Evolutionary conservation across 2,113 vertebrate species (phyloP), one percentile per base, ranked within the genome.

Genomic region (Varanus komodoensis): DNA sequence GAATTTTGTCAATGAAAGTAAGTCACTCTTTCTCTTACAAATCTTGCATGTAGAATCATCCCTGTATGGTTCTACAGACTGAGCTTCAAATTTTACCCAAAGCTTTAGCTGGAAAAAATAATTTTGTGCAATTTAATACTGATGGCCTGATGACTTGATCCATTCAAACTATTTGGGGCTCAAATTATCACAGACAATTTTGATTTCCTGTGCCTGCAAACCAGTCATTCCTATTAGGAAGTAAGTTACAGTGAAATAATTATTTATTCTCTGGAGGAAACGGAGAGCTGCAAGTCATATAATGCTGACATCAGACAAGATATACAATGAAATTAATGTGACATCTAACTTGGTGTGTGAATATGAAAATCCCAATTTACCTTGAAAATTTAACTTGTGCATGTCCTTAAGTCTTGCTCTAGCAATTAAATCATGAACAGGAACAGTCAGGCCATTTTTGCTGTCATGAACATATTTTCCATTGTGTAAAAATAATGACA

Each of bases 121-220:
- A n/a, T 75, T 75, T 75, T 75, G 29, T 75, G 7, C 8, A 75
- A 75, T 14, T 34, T 12, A 86, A 73, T 48, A 74, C 15, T 52
- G 27, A 1, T 75, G 50, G 25, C 32, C 25, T 27, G 1, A 81
- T 81, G 11, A 14, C 54, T 79, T 6, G 64, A 54, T 52, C 54
- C 48, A 73, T 50, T 29, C 68, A 86, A 87, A 27, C 52, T 27
- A 54, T 86, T 89, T 94, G 50, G 48, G 79, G 19, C 9, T 90
- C 67, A 34, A 80, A 71, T 27, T 38, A 32, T 29, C 15, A 4
- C 0, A 12, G 52, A 50, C 67, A 34, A 68, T 69, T 78, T 74
- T 61, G 44, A 52, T 61, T 15, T 71, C 48, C 82, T 88, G 87
- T 89, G 75, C 34, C 14, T 91, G n/a, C 32, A 38, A 80, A 87